Evolutionary conservation across 53 echinoderm and acorn worm genomes (phyloP), one percentile per base, ranked within the genome.

Genomic region (Holothuria scabra): DNA sequence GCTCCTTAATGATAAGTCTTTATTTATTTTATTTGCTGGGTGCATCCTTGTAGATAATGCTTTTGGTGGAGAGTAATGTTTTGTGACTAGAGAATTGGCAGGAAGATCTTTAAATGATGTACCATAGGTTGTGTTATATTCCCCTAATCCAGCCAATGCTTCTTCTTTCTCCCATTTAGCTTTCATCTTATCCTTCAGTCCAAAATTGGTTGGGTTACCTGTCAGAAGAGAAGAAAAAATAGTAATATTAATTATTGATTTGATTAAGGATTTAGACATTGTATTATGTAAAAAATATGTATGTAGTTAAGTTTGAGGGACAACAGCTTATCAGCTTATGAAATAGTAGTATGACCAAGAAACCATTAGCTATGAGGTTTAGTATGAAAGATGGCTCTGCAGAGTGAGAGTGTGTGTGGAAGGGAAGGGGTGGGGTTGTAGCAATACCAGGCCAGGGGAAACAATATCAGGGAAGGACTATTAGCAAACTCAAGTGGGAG

Each of bases 131-230:
- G 97, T 96, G 85, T 68, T 52, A 70, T 96, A 96, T 19, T 90
- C 84, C 25, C 94, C 89, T 0, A 93, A 74, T 14, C 89, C 89
- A 16, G 90, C 82, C 8, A 63, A 83, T 1, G 75, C 76, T 32
- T 90, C 82, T 62, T 96, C 93, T 10, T 44, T 60, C 30, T 74
- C 46, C 94, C 94, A 94, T 59, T 94, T 94, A 29, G 79, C 62
- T 58, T 80, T 59, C 62, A 88, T n/a, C 56, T 71, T 88, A 1
- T 85, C 86, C 28, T 56, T 67, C 23, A 96, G 84, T 37, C 97
- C 94, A 76, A 96, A 94, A 84, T 94, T 92, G 38, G 97, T 96
- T 48, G 94, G 86, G 11, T 66, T 80, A 60, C 94, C 97, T 94
- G 56, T 76, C 37, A 48, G 10, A 20, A 56, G 25, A n/a, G 56